Conservation (phyloP, 2,113 vertebrate genomes). For the Pampusana beccarii region DNA sequence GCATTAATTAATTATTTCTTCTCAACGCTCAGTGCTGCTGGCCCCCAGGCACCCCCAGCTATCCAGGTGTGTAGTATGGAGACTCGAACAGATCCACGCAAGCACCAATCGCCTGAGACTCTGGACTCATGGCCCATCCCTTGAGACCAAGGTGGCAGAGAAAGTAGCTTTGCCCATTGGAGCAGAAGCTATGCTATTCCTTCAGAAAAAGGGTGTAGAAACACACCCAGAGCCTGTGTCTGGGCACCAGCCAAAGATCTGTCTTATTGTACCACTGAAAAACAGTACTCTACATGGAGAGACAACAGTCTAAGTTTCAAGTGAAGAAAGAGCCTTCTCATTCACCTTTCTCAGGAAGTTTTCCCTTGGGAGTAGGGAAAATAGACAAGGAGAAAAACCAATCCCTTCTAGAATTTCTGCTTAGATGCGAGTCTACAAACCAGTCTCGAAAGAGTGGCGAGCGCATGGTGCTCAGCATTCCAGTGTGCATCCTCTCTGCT, state of each 20-base stretch:
- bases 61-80: not conserved
- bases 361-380: not conserved
- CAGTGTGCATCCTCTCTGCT: not conserved
- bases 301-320: not conserved
- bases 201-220: not conserved
- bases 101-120: not conserved
- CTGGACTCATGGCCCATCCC: not conserved
- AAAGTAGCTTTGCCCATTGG: not conserved
- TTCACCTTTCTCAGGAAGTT: not conserved
- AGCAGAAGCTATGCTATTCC: not conserved
- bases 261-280: not conserved
- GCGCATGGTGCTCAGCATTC: conserved; percentile 1
- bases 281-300: not conserved
- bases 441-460: not conserved
- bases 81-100: not conserved
- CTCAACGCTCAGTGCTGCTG: not conserved
- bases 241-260: not conserved
- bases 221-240: not conserved
- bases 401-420: not conserved
- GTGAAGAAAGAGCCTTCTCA: not conserved
- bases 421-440: not conserved
- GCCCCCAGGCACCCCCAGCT: not conserved
- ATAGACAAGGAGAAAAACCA: not conserved
- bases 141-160: not conserved
- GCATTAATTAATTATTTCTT: not conserved